Evolutionary conservation across 2,888 invertebrate genomes (phyloP), one percentile per base, ranked within the genome.

Genomic region (Tubulanus polymorphus): DNA sequence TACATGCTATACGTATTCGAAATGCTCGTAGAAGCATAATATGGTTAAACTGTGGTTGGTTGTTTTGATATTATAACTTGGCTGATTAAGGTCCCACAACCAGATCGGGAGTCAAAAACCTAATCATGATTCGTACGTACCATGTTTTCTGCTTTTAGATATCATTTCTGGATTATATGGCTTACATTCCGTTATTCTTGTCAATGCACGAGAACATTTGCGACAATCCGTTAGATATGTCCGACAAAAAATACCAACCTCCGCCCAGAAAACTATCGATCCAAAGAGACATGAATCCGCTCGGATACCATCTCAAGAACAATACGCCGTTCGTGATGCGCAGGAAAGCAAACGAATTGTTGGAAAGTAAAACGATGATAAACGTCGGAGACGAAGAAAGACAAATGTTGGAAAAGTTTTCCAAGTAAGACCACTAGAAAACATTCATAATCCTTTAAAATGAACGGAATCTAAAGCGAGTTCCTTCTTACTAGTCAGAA

Each of bases 201-300:
- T 78, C 78, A 3, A 73, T 78, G 72, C 78, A 78, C 56, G 78
- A 78, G 63, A 76, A 73, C 57, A 77, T 78, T 51, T 66, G 68
- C 26, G 63, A 68, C 59, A 75, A 78, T 61, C 77, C 78, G 3
- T 65, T 78, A 27, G 77, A 78, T 56, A 77, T 75, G 73, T 66
- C 73, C 5, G 63, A 66, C 59, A 62, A 66, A 56, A 75, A 75
- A 60, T 76, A 75, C 56, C 66, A 66, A 28, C 55, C 59, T 25
- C 59, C 64, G 53, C 53, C 66, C 29, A 60, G 71, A 1, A 63
- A 57, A 32, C 65, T 69, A 1, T 72, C 72, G 1, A 60, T 66
- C 10, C 76, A 78, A 61, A 56, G 76, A 47, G 78, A 78, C 61
- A 68, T 72, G 67, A 78, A 78, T 57, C 78, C 78, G 1, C 61